Evolutionary conservation across 2,888 invertebrate genomes (phyloP).

Genomic region (Drosophila koepferae): DNA sequence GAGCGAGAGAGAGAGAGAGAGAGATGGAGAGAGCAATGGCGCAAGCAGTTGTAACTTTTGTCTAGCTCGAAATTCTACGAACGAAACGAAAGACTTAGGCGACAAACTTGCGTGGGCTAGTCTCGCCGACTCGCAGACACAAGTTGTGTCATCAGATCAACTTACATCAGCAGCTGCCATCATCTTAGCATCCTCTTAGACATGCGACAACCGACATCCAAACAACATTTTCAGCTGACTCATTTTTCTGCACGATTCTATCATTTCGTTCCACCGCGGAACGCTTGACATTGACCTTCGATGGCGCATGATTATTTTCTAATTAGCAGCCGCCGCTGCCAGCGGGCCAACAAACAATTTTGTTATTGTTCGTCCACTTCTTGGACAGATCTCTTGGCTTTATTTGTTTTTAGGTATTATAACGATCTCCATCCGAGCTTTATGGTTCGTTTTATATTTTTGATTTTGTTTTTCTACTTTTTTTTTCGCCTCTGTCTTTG

Average conservation of each 20-base stretch:
- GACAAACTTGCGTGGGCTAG: slow-evolving; percentile 59
- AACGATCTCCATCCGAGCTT: slow-evolving; percentile 36
- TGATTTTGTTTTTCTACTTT: background rate
- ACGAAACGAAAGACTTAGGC: slow-evolving; percentile 53
- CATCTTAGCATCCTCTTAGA: slow-evolving; percentile 2
- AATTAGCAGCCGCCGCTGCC: slow-evolving; percentile 62
- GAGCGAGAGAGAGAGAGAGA: background rate
- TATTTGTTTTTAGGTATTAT: slow-evolving; percentile 51
- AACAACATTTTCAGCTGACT: slow-evolving; percentile 42
- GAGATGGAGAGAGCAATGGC: slow-evolving; percentile 21
- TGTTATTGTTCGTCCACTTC: slow-evolving; percentile 32
- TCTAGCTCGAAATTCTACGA: slow-evolving; percentile 30
- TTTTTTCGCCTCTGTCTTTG: slow-evolving; percentile 7
- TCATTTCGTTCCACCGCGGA: background rate
- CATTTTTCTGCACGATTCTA: slow-evolving; percentile 36
- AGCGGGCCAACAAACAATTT: slow-evolving; percentile 3
- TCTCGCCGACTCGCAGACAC: slow-evolving; percentile 2
- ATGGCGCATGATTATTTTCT: slow-evolving; percentile 68
- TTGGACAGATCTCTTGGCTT: slow-evolving; percentile 38
- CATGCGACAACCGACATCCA: background rate
- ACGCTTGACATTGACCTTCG: slow-evolving; percentile 68
- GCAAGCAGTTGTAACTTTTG: slow-evolving; percentile 36
- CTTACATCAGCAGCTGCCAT: slow-evolving; percentile 37
- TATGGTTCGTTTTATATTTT: slow-evolving; percentile 42
- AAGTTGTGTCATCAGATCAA: slow-evolving; percentile 35